Evolutionary conservation across 2,888 invertebrate species (phyloP), one percentile per base, ranked within the genome.

Genomic region (Entomobrya proxima): DNA sequence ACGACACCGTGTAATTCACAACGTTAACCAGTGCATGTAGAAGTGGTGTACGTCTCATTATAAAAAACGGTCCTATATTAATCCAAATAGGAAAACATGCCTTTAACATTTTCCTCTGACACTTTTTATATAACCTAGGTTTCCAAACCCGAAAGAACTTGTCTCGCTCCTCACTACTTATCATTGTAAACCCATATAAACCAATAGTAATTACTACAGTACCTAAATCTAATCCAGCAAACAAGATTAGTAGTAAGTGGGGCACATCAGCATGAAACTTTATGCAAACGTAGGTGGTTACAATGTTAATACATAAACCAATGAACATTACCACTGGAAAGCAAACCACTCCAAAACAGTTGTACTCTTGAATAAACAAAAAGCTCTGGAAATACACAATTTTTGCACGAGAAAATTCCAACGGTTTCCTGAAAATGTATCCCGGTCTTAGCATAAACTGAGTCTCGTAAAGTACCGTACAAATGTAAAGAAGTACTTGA

Each of bases 241-340:
- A 74, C 2, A 5, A 18, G 6, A 24, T 15, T 9, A 74, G 2
- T n/a, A 74, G n/a, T 11, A 74, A 27, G n/a, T 15, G 74, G 30
- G 13, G 27, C 11, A 74, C 21, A 32, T n/a, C 11, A 1, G 44
- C 18, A 47, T 74, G 4, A 30, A 50, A 74, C 24, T 30, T 32
- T 27, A 74, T n/a, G 18, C 74, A 74, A 32, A 74, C 15, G 44
- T 50, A 47, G 15, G 18, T 74, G 15, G 74, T 74, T 0, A 47
- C 30, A 5, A 69, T 44, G 44, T 69, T 69, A 11, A 69, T 44
- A 15, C 11, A 9, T 13, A 69, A 69, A 11, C 69, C 69, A 3
- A 44, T 69, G 3, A 18, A 13, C 18, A 69, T 69, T 2, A 40
- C 40, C 3, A 69, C 11, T 18, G 69, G 69, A 24, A 69, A 69